Evolutionary conservation across 2,888 invertebrate species (phyloP), one percentile per base, ranked within the genome.

Genomic region (Acrobasis suavella): DNA sequence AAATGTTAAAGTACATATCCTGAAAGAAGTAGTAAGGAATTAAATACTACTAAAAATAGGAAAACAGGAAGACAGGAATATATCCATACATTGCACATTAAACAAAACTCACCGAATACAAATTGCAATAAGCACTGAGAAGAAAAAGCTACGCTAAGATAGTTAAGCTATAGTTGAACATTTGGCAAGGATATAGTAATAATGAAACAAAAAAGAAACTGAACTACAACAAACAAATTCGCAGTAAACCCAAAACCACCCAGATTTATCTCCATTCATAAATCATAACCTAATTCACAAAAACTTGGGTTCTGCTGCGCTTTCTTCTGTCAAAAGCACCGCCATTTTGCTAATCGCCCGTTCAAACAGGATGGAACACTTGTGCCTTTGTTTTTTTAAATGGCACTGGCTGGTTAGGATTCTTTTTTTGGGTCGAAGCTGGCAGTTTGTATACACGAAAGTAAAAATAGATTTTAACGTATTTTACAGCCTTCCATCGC

Each of bases 301-400:
- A 50, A 50, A 60, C 46, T 46, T 17, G 14, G 55, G 62, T 67
- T 65, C 66, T 64, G 62, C 66, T 67, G 66, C 68, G 63, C 61
- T 69, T 68, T 67, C 64, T 63, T 60, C 70, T 68, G 73, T 73
- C 71, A 73, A 72, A 73, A 66, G 59, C 50, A 60, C 76, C 72
- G 73, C 74, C 73, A 72, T 70, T 72, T 70, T 69, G 60, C 64
- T 68, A 66, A 67, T 70, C 62, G 67, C 56, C 64, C 69, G 73
- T 64, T 60, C 69, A 65, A 68, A 68, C 70, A 69, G 70, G 70
- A 73, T 72, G 71, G 63, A 50, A 70, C 74, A 73, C 72, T 71
- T 72, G 72, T 69, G 65, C 17, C 64, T 62, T 66, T 65, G 60
- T 64, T 63, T 55, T 61, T 49, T 62, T 62, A 62, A 55, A 49